phyloP scores from a whole-genome alignment of 2,797 vertebrate genomes.

The Peromyscus aztecus region DNA sequence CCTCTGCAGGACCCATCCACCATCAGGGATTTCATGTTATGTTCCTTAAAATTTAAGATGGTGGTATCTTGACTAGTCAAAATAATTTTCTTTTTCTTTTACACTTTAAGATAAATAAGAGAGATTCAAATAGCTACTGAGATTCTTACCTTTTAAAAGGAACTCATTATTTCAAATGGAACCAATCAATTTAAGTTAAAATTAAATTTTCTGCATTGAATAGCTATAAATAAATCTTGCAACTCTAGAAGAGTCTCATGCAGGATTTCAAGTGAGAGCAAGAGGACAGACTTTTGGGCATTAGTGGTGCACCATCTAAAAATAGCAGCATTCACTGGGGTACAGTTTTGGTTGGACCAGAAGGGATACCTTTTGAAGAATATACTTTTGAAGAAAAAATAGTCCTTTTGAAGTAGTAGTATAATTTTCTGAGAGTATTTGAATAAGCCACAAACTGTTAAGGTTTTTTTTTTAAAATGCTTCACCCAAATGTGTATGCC shows the following conservation, averaged over 20 bases:
- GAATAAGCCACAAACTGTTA: conserved; percentile 98
- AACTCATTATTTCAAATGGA: not conserved
- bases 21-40: too few relatives aligned
- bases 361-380: conserved; percentile 15
- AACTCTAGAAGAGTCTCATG: not conserved
- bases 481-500: conserved; percentile 94
- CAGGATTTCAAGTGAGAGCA: conserved; percentile 80
- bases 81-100: too few relatives aligned
- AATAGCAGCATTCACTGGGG: conserved; percentile 98
- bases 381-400: too few relatives aligned
- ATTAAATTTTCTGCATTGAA: not conserved
- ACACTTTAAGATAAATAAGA: too few relatives aligned
- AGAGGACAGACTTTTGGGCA: conserved; percentile 92
- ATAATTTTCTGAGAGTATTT: conserved; percentile 99
- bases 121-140: too few relatives aligned
- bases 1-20: too few relatives aligned
- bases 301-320: conserved; percentile 96
- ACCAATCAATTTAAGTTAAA: not conserved
- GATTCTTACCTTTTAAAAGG: too few relatives aligned
- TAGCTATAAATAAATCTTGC: not conserved
- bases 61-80: too few relatives aligned
- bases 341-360: conserved; percentile 98
- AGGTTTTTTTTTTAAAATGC: conserved; percentile 99
- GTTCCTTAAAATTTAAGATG: too few relatives aligned
- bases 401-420: conserved; percentile 94